A percentile compares a stretch with the other conserved stretches of the same genome.
Evolutionary conservation across 2,113 vertebrate species (phyloP).

Genomic region (Neodontobutis hainanensis): DNA sequence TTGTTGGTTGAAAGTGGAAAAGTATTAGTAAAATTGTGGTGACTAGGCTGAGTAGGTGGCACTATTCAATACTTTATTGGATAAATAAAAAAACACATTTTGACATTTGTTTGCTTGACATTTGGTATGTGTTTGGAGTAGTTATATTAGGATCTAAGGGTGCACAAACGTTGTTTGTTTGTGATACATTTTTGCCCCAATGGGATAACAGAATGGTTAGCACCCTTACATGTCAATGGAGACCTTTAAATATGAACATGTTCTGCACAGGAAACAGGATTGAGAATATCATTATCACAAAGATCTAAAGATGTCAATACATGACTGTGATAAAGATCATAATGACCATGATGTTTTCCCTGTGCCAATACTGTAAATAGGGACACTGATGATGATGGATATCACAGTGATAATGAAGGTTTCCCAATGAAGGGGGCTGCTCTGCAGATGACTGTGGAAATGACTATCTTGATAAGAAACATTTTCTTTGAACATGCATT

Average conservation of each 20-base stretch:
- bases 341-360: slow-evolving; percentile 55
- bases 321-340: slow-evolving; percentile 40
- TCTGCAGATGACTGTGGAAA: slow-evolving; percentile 64
- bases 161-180: too few species aligned
- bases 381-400: slow-evolving; percentile 61
- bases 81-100: too few species aligned
- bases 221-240: too few species aligned
- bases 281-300: slow-evolving; percentile 5
- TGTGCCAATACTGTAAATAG: slow-evolving; percentile 61
- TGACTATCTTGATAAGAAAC: slow-evolving; percentile 66
- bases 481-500: slow-evolving; percentile 55
- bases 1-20: too few species aligned
- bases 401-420: slow-evolving; percentile 20
- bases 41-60: too few species aligned
- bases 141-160: too few species aligned
- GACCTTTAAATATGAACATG: neutral
- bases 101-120: too few species aligned
- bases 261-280: neutral
- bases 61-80: too few species aligned
- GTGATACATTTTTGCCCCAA: too few species aligned
- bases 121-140: too few species aligned
- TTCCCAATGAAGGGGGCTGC: slow-evolving; percentile 42
- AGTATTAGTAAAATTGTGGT: too few species aligned
- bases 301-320: slow-evolving; percentile 7
- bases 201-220: too few species aligned